These are phyloP conservation scores for Hyles vespertilio DNA, from an alignment of 1,140 invertebrate species.

Conservation along the genomic window DNA sequence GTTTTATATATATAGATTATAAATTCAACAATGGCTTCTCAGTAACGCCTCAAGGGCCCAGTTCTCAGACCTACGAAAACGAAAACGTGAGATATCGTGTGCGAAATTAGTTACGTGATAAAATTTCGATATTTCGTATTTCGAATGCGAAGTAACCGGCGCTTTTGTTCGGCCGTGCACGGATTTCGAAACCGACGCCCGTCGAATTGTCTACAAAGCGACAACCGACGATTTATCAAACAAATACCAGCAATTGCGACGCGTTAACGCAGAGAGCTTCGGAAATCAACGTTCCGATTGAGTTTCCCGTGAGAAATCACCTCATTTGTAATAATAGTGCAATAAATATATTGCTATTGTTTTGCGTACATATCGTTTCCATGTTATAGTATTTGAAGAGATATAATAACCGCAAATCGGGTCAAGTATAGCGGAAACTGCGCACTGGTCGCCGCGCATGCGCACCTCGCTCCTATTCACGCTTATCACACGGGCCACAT, in stretches of 20 bases:
- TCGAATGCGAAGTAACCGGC: slow-evolving; percentile 13
- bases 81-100: slow-evolving; percentile 45
- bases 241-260: slow-evolving; percentile 3
- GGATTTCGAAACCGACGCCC: slow-evolving; percentile 1
- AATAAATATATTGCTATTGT: too few relatives aligned
- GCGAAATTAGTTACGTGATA: slow-evolving; percentile 45
- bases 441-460: slow-evolving; percentile 41
- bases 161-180: background rate
- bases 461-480: slow-evolving; percentile 51
- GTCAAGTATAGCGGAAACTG: slow-evolving; percentile 67
- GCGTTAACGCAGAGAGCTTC: background rate
- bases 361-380: background rate
- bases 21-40: background rate
- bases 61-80: slow-evolving; percentile 38
- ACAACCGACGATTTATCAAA: slow-evolving; percentile 6
- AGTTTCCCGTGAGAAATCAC: slow-evolving; percentile 2
- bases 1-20: background rate
- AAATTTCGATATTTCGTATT: slow-evolving; percentile 46
- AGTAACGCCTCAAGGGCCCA: slow-evolving; percentile 2
- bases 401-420: slow-evolving; percentile 44
- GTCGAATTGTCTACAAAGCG: slow-evolving; percentile 5
- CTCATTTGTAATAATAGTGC: too few relatives aligned
- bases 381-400: slow-evolving; percentile 27
- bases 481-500: slow-evolving; percentile 43
- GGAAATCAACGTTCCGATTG: too few relatives aligned